Evolutionary conservation across 2,888 invertebrate species (phyloP).

Genomic region (Nomada fucata): DNA sequence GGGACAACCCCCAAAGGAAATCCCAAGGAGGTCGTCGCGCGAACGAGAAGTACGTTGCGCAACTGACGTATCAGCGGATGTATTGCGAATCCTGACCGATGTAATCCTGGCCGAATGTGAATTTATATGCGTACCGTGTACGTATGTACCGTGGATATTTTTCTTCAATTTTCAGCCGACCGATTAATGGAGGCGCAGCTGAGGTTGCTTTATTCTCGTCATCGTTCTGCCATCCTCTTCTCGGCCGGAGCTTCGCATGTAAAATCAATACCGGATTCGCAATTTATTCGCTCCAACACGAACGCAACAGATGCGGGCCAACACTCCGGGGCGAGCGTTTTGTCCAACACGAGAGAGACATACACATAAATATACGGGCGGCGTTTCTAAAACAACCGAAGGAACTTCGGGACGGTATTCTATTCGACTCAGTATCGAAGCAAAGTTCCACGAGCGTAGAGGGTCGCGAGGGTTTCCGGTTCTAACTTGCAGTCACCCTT

Average conservation of each 20-base stretch:
- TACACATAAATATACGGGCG: not conserved
- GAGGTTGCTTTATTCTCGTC: conserved; percentile 38
- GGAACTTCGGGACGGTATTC: conserved; percentile 13
- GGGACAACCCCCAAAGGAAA: too few species aligned
- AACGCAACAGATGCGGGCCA: conserved; percentile 60
- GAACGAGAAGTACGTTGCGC: too few species aligned
- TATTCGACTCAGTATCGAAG: conserved; percentile 17
- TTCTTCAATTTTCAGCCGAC: conserved; percentile 30
- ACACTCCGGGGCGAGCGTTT: conserved; percentile 46
- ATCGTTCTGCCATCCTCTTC: conserved; percentile 44
- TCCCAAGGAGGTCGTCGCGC: too few species aligned
- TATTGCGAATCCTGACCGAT: not conserved
- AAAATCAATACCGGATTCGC: conserved; percentile 63
- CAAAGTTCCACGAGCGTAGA: conserved; percentile 11
- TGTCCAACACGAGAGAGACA: conserved; percentile 22
- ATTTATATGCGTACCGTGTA: not conserved
- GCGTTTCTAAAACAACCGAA: conserved; percentile 26
- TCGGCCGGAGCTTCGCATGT: conserved; percentile 27
- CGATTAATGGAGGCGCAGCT: conserved; percentile 48
- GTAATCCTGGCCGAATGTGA: conserved; percentile 17
- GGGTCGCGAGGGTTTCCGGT: conserved; percentile 6
- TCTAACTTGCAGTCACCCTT: conserved; percentile 24
- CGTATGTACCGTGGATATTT: too few species aligned
- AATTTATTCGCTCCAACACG: conserved; percentile 57
- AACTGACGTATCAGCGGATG: too few species aligned